Evolutionary conservation across 2,888 invertebrate genomes (phyloP), one percentile per base, ranked within the genome.

Genomic region (Parasteatoda lunata): DNA sequence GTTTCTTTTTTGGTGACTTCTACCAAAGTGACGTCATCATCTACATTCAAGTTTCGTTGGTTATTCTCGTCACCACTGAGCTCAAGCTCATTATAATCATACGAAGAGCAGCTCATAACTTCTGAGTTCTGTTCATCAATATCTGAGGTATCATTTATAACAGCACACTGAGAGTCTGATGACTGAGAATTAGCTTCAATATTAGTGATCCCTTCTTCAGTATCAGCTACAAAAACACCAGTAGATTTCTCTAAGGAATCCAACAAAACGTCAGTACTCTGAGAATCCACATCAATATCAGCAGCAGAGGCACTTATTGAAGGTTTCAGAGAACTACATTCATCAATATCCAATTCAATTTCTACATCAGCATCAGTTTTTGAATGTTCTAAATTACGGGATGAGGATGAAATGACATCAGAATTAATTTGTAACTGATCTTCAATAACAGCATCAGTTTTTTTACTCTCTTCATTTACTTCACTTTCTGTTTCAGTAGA

Each of bases 1-100:
- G 59, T 79, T 54, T 83, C 82, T 54, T 78, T 83, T 65, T 83
- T 83, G 13, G 68, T 88, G 8, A 88, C 87, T 73, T 75, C 82
- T 15, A 88, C 48, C 15, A 88, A 49, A 7, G 77, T 83, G 8
- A 88, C 45, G 8, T 88, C 87, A 54, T 87, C 81, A 68, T 86
- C 86, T 15, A 66, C 30, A 30, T 30, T 30, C 30, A 30, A 30
- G 30, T 30, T 30, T 2, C 30, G 30, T n/a, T 49, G 15, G 51
- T 65, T 47, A 65, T 15, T 30, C 48, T 30, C n/a, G 54, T 66
- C 75, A 30, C 69, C 13, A 45, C 49, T 11, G 13, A 69, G 30
- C 9, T 66, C 81, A 47, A 11, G 30, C 3, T 65, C 51, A 5
- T 54, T 54, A 15, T 47, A 49, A 11, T n/a, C 59, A 9, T 45